Conservation (phyloP, 2,113 vertebrate species). For the Tamias sibiricus region DNA sequence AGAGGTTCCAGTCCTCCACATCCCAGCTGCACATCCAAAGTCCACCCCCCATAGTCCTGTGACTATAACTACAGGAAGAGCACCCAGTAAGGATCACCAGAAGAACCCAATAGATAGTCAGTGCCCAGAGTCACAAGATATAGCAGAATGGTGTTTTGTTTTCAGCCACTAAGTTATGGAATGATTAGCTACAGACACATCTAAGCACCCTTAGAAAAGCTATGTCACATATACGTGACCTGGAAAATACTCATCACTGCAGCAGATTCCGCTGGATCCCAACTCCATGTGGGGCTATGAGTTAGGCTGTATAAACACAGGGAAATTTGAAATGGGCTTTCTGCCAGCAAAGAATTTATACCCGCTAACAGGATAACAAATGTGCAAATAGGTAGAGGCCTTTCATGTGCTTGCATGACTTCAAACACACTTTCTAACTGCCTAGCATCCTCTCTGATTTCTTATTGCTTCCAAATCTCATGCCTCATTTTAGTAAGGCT, state of each 20-base stretch:
- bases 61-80: neutral
- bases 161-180: neutral
- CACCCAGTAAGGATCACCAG: neutral
- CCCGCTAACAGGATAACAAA: neutral
- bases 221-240: neutral
- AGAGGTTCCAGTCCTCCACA: accelerated
- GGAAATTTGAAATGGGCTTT: neutral
- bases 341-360: neutral
- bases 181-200: neutral
- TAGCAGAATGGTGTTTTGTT: neutral
- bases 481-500: neutral
- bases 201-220: neutral
- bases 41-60: neutral
- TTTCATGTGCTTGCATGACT: neutral
- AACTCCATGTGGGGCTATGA: accelerated
- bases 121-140: neutral
- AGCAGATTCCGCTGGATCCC: neutral
- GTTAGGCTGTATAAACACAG: neutral
- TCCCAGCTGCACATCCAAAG: neutral
- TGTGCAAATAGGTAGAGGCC: neutral
- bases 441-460: neutral
- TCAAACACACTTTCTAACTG: neutral
- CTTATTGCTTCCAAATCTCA: neutral
- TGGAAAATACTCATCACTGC: neutral
- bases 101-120: neutral